Base-by-base conservation (phyloP, 2,797 vertebrate genomes). In the Fistularia tabacaria region DNA sequence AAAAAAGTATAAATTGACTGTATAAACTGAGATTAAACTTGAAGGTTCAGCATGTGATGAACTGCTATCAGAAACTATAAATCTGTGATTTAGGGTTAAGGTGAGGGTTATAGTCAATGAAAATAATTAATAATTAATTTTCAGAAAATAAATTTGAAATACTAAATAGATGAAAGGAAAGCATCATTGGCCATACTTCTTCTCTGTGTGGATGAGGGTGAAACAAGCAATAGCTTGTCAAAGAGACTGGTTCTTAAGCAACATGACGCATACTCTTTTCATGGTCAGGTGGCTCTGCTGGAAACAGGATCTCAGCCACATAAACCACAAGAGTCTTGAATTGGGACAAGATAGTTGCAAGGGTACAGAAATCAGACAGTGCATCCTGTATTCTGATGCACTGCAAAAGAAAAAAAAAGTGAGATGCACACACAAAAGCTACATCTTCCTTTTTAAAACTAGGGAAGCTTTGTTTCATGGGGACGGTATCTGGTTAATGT, bases 311-410 rank as follows among this genome's bases (percentile, higher is more conserved):
- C 85, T 88, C 78, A 65, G 78, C 77, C 81, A 75, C 78, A 77
- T 76, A 85, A 89, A 84, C 87, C 85, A 86, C 84, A 75, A 75
- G 80, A 85, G 87, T 74, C 82, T 88, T 88, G 80, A 88, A 88
- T 66, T 73, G 68, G 84, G 83, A 90, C 75, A 69, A 77, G 77
- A 85, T 71, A 79, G 82, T 74, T 79, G 56, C 73, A 79, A 61
- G 64, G 49, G 73, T 85, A 75, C 70, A 66, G 64, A 83, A 85
- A 76, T 81, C 73, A 85, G 70, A 78, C 65, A 68, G 77, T 51
- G 75, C 81, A 83, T 87, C 80, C 83, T 88, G 84, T 89, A 84
- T 73, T 81, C 66, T 78, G 83, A 88, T 83, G 80, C 76, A 72
- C 49, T 51, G 62, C 67, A 54, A 60, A 73, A 74, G 25, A 59